phyloP scores from a whole-genome alignment of 2,888 invertebrate species.

The Chalcosyrphus nemorum region DNA sequence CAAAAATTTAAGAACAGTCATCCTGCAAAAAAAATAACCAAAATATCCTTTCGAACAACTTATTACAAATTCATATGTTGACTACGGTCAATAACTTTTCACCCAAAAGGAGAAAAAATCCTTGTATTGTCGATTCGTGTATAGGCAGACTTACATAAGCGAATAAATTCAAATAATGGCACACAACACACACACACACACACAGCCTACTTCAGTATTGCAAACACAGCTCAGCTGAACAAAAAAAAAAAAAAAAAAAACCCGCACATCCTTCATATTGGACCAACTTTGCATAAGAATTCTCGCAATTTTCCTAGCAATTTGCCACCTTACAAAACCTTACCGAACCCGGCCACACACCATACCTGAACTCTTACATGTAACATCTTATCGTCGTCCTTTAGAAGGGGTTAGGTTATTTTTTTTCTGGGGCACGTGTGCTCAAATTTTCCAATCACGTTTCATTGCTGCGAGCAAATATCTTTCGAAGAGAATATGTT shows the following conservation, averaged over 20 bases:
- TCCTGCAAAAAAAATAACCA: not conserved
- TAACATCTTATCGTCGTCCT: not conserved
- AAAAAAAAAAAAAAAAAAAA: not conserved
- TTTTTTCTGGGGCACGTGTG: constrained; percentile 8
- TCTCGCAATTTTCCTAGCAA: constrained; percentile 51
- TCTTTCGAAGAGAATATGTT: constrained; percentile 13
- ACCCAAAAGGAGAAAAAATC: not conserved
- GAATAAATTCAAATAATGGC: constrained; percentile 3
- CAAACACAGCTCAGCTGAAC: constrained; percentile 1
- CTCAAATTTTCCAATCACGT: constrained; percentile 42
- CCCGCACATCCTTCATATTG: not conserved
- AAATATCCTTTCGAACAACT: not conserved
- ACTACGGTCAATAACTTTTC: constrained; percentile 34
- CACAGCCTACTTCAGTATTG: constrained; percentile 27
- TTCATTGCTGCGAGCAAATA: constrained; percentile 31
- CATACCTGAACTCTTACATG: constrained; percentile 20
- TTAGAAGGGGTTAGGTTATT: not conserved
- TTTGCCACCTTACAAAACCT: not conserved
- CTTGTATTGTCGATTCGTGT: constrained; percentile 11
- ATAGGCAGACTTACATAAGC: constrained; percentile 2
- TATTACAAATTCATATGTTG: constrained; percentile 40
- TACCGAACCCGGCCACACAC: not conserved
- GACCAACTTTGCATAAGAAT: constrained; percentile 35
- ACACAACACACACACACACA: not conserved
- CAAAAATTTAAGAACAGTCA: not conserved